Conservation (phyloP, 2,888 invertebrate species). For the Ypsolopha sequella region DNA sequence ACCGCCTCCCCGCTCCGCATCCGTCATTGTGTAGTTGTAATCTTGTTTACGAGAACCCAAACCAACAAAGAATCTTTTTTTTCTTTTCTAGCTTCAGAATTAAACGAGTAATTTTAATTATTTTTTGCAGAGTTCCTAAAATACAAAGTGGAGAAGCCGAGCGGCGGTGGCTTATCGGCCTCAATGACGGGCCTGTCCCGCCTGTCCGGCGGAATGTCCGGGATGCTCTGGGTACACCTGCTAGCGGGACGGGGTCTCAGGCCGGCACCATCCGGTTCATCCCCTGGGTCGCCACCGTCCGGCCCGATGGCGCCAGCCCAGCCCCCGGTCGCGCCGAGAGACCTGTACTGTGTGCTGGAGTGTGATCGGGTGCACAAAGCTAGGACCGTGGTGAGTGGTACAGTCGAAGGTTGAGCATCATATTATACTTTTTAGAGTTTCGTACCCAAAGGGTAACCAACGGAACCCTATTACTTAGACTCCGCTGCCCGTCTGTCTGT, state of each 20-base stretch:
- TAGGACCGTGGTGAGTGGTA: constrained; percentile 82
- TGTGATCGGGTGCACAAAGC: constrained; percentile 97
- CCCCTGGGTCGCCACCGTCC: constrained; percentile 80
- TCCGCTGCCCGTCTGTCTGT: no score
- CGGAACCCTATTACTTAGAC: no score
- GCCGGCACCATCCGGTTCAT: constrained; percentile 76
- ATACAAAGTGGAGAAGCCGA: constrained; percentile 87
- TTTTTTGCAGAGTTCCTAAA: constrained; percentile 82
- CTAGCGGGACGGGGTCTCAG: constrained; percentile 89
- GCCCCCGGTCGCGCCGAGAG: constrained; percentile 71
- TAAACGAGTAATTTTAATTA: no score
- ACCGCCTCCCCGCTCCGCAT: no score
- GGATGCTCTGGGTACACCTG: constrained; percentile 91
- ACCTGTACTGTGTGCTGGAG: constrained; percentile 97
- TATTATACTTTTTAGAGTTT: no score
- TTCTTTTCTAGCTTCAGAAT: no score
- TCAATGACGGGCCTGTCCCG: constrained; percentile 69
- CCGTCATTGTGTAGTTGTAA: no score
- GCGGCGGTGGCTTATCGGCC: constrained; percentile 66
- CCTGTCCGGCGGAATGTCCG: constrained; percentile 75
- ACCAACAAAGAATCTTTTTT: no score
- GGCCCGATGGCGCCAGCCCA: constrained; percentile 66
- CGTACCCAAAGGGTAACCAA: no score
- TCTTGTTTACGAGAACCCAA: no score
- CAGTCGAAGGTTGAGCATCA: neutral